Evolutionary conservation across 2,113 vertebrate species (phyloP), one percentile per base, ranked within the genome.

Genomic region (Uria lomvia): DNA sequence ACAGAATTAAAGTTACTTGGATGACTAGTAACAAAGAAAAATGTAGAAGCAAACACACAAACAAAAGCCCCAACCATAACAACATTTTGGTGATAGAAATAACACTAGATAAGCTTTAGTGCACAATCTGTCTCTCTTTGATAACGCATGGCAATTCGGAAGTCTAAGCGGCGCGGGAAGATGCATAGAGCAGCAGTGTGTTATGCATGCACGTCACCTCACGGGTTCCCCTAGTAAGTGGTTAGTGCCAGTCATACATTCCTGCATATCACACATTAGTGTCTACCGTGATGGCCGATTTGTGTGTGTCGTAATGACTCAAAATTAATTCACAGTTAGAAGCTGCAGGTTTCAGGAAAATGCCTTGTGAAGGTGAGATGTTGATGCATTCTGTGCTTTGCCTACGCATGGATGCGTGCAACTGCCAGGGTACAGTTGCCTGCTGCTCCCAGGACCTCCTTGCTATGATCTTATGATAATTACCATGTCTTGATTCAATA

Each of bases 371-470:
- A 75, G 53, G 95, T 97, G 94, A 95, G 90, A 27, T 82, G 60
- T 78, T 92, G 91, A 94, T 97, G 96, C 74, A 70, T 93, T 96
- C 53, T 71, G 93, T 81, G 94, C 84, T 93, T 86, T 90, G 95
- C 79, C 87, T 42, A 42, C 3, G 43, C 78, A 59, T 90, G 91
- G 89, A 95, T 85, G 72, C 19, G 72, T 96, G 94, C 85, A 95
- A 83, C 94, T 94, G 83, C 80, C 80, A 68, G 18, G 52, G 85
- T 36, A 90, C 81, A 93, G 89, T 34, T 96, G 94, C 68, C 53
- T 79, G 88, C 89, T 96, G 95, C 92, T 97, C 95, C 93, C 92
- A 97, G 96, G 91, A 90, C 84, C 71, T 92, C 71, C 94, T 91
- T 66, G 80, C 81, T 81, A 58, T 3, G 8, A 42, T 58, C 32